Conservation (phyloP, 2,888 invertebrate species). For the Metallyticus violacea region DNA sequence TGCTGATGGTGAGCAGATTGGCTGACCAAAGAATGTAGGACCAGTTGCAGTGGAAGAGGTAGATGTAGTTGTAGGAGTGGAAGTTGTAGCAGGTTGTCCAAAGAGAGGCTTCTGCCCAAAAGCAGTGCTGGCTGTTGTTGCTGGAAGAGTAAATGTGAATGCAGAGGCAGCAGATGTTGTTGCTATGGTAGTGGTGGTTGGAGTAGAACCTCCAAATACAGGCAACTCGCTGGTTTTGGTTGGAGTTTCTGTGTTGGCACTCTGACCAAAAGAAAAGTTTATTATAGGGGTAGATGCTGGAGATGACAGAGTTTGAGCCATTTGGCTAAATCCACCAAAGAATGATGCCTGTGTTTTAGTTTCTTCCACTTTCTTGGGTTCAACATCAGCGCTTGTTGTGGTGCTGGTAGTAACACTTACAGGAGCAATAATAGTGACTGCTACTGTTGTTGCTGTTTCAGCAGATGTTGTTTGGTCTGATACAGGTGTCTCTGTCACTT, state of each 20-base stretch:
- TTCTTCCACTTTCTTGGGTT: constrained; percentile 20
- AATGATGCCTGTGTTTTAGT: not conserved
- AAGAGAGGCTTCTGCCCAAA: not conserved
- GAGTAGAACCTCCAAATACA: not conserved
- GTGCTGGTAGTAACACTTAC: constrained; percentile 1
- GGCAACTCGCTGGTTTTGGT: not conserved
- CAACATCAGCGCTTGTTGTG: constrained; percentile 35
- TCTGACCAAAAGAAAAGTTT: not conserved
- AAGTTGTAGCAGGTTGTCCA: not conserved
- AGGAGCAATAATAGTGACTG: too few relatives aligned
- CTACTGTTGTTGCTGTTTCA: too few relatives aligned
- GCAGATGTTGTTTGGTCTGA: not conserved
- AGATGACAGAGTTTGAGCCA: constrained; percentile 28
- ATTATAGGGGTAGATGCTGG: not conserved
- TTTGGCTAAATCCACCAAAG: not conserved
- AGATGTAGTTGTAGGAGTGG: constrained; percentile 39
- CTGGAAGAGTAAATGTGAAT: not conserved
- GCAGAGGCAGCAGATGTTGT: not conserved
- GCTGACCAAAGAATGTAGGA: constrained; percentile 37
- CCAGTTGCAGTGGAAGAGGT: constrained; percentile 36
- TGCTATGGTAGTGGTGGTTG: not conserved
- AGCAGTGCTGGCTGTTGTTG: not conserved
- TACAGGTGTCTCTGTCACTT: not conserved
- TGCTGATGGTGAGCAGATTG: constrained; percentile 33
- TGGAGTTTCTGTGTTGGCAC: not conserved